Conservation (phyloP, 2,797 vertebrate species). For the Phoebastria nigripes region DNA sequence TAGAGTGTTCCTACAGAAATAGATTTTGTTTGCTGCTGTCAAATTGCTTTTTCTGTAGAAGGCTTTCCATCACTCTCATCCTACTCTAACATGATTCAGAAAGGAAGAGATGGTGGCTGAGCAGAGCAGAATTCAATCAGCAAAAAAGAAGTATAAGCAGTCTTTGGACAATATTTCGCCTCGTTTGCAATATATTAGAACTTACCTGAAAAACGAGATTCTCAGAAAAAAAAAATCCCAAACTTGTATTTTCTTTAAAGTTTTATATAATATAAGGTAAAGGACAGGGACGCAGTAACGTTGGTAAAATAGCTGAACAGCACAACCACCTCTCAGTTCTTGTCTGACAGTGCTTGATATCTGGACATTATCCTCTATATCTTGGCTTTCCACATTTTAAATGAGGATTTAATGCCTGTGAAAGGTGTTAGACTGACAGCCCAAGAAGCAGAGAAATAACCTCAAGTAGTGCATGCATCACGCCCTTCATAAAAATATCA, state of each 20-base stretch:
- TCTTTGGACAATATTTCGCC: background rate
- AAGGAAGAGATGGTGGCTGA: background rate
- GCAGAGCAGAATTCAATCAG: background rate
- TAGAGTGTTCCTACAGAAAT: background rate
- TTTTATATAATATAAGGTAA: background rate
- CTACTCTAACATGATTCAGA: background rate
- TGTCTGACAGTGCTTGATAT: background rate
- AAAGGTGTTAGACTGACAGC: conserved; percentile 22
- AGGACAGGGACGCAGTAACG: background rate
- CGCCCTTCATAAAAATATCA: conserved; percentile 41
- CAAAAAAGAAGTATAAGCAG: background rate
- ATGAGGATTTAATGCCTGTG: background rate
- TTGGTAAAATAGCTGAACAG: background rate
- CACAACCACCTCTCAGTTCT: background rate
- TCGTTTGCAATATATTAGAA: background rate
- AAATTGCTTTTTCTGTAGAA: background rate
- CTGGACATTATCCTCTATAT: background rate
- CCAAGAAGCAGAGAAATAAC: background rate
- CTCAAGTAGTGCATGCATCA: background rate
- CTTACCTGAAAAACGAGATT: background rate
- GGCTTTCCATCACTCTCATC: background rate
- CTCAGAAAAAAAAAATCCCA: background rate
- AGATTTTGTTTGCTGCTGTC: background rate
- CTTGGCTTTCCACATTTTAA: background rate
- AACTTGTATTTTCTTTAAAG: background rate